A percentile compares a stretch with the other conserved stretches of the same genome.
phyloP scores from a whole-genome alignment of 2,888 invertebrate genomes.

The Eupeodes latifasciatus region DNA sequence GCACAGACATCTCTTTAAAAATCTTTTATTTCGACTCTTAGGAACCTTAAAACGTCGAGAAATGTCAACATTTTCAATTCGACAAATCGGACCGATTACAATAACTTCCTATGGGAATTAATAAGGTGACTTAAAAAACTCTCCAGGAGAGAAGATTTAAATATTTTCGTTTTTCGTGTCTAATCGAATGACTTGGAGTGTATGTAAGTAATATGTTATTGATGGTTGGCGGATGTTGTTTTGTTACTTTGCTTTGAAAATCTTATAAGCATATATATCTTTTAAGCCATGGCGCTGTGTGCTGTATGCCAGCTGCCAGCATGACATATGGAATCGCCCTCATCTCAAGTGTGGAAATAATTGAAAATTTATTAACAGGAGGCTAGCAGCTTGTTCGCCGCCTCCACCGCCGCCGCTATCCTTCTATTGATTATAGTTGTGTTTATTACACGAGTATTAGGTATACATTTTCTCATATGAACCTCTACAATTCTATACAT shows the following conservation, averaged over 20 bases:
- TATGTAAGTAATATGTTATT: constrained; percentile 10
- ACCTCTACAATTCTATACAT: not conserved
- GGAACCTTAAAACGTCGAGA: no score
- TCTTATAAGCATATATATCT: constrained; percentile 3
- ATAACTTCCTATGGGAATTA: no score
- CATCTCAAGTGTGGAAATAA: constrained; percentile 43
- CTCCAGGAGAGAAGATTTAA: no score
- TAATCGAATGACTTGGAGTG: not conserved
- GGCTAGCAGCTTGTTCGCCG: not conserved
- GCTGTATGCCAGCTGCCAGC: not conserved
- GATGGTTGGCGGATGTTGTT: constrained; percentile 37
- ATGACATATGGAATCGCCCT: constrained; percentile 35
- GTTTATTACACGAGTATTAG: constrained; percentile 6
- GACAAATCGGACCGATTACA: no score
- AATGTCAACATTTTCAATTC: no score
- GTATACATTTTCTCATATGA: no score
- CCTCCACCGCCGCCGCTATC: not conserved
- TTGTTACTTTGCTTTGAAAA: constrained; percentile 26
- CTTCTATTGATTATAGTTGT: not conserved
- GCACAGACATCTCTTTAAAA: no score
- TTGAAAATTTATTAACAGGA: constrained; percentile 45
- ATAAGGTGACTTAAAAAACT: no score
- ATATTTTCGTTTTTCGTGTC: no score
- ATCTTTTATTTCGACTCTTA: no score
- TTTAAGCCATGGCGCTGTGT: constrained; percentile 16